Evolutionary conservation across 2,797 vertebrate species (phyloP).

Genomic region (Argyrosomus regius): DNA sequence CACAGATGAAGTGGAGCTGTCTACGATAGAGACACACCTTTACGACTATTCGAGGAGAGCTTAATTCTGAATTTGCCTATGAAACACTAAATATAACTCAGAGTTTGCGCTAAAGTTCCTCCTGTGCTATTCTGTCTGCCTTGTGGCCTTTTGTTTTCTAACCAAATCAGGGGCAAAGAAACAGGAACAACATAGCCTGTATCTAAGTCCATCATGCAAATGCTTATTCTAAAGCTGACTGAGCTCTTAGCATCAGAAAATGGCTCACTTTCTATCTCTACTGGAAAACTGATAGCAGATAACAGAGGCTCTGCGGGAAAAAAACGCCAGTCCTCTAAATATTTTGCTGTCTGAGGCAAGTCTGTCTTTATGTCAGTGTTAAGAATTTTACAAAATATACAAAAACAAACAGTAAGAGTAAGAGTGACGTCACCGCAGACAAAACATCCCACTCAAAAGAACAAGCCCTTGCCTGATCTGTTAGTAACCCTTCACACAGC

Average conservation of each 20-base stretch:
- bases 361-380: constrained; percentile 14
- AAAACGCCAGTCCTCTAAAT: neutral
- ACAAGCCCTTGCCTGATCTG: constrained; percentile 69
- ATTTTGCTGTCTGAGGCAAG: neutral
- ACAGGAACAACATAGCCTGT: constrained; percentile 59
- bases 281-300: constrained; percentile 23
- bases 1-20: constrained; percentile 12
- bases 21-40: constrained; percentile 51
- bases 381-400: constrained; percentile 3
- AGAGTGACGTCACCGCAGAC: constrained; percentile 12
- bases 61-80: neutral
- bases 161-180: constrained; percentile 71
- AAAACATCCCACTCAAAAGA: constrained; percentile 35
- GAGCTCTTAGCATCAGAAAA: constrained; percentile 8
- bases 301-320: neutral
- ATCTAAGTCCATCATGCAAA: constrained; percentile 69
- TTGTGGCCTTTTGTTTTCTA: constrained; percentile 54
- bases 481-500: constrained; percentile 34
- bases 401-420: constrained; percentile 14
- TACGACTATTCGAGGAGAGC: constrained; percentile 30
- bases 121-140: neutral
- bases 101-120: neutral
- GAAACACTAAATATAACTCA: neutral
- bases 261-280: constrained; percentile 5
- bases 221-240: constrained; percentile 33